Conservation (phyloP, 2,888 invertebrate genomes). For the Lasioglossum marginatum region DNA sequence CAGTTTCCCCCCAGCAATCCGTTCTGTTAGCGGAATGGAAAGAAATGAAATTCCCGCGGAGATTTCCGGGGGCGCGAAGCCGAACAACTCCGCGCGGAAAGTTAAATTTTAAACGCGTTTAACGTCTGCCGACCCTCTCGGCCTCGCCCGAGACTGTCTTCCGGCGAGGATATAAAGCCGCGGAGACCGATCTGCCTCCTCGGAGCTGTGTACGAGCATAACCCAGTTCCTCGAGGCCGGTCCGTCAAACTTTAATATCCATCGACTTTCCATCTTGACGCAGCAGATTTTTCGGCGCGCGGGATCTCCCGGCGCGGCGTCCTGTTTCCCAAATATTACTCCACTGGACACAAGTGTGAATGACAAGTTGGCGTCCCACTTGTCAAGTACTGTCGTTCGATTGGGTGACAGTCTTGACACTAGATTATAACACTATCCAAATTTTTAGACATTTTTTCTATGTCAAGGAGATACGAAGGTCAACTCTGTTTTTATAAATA, state of each 20-base stretch:
- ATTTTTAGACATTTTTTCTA: no score
- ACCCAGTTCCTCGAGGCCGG: constrained; percentile 65
- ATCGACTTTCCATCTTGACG: constrained; percentile 58
- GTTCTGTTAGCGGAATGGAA: constrained; percentile 46
- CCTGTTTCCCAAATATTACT: background rate
- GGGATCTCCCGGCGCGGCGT: no score
- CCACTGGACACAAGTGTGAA: background rate
- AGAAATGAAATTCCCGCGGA: constrained; percentile 67
- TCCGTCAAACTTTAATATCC: constrained; percentile 76
- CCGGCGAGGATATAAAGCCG: constrained; percentile 49
- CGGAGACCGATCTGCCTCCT: constrained; percentile 26
- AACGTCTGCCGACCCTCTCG: constrained; percentile 68
- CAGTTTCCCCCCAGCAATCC: constrained; percentile 58
- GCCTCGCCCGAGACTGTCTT: constrained; percentile 58
- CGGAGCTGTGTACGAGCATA: constrained; percentile 61
- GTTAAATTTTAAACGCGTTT: constrained; percentile 77
- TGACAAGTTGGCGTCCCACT: background rate
- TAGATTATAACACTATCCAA: no score
- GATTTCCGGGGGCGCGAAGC: constrained; percentile 55
- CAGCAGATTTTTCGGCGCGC: constrained; percentile 23
- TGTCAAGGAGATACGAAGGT: no score
- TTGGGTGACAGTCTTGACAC: no score
- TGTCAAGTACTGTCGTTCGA: background rate
- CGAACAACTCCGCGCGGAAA: constrained; percentile 57
- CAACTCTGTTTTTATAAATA: no score